phyloP scores from a whole-genome alignment of 2,797 vertebrate species.

The Merluccius polli region DNA sequence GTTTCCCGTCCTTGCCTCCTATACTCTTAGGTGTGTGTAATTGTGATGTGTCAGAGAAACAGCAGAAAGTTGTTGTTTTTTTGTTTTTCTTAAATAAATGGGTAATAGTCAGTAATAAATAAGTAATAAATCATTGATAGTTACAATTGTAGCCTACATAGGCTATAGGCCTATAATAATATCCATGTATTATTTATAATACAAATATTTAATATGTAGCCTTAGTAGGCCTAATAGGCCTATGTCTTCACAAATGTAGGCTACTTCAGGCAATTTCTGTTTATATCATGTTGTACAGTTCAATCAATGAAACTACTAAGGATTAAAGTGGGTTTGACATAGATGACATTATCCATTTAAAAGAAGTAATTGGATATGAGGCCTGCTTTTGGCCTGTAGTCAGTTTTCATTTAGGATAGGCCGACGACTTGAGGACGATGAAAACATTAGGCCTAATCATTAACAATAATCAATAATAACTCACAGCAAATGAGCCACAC shows the following conservation, averaged over 20 bases:
- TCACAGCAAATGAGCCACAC: background rate
- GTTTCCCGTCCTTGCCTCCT: background rate
- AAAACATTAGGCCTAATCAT: background rate
- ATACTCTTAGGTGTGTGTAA: background rate
- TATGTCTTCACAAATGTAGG: background rate
- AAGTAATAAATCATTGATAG: no score
- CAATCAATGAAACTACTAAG: background rate
- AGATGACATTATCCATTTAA: background rate
- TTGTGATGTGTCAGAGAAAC: background rate
- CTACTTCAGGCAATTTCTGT: background rate
- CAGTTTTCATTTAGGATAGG: background rate
- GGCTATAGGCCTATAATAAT: background rate
- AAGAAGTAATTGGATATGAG: background rate
- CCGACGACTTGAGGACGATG: background rate
- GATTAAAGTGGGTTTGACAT: background rate
- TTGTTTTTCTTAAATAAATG: background rate
- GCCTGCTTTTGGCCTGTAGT: background rate
- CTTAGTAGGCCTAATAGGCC: background rate
- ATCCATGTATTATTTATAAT: background rate
- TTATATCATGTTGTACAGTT: background rate
- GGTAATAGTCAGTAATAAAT: background rate
- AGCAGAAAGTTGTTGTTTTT: background rate
- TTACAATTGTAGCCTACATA: background rate
- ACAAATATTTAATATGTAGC: background rate
- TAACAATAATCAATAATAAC: background rate